Conservation (phyloP, 2,888 invertebrate species). For the Magallana nippona region DNA sequence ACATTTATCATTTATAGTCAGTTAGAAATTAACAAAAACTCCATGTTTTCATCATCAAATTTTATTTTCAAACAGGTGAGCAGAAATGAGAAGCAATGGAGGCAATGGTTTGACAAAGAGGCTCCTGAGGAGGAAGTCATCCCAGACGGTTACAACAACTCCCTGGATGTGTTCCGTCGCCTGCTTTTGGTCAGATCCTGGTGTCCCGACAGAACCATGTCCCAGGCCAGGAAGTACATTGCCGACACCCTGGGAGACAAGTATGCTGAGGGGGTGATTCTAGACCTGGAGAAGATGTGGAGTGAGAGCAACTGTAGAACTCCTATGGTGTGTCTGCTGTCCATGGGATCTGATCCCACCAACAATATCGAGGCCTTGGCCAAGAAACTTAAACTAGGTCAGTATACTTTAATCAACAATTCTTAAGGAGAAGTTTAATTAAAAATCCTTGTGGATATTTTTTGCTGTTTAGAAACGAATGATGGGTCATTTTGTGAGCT, state of each 20-base stretch:
- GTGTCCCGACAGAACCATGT: constrained; percentile 80
- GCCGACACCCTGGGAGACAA: constrained; percentile 78
- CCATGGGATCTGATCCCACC: constrained; percentile 80
- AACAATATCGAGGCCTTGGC: constrained; percentile 78
- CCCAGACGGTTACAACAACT: constrained; percentile 79
- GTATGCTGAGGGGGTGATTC: constrained; percentile 79
- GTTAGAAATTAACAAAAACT: background rate
- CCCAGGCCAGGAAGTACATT: constrained; percentile 79
- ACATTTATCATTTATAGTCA: background rate
- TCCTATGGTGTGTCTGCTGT: constrained; percentile 79
- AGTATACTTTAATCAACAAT: background rate
- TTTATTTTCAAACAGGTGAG: constrained; percentile 63
- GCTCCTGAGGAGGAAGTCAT: constrained; percentile 79
- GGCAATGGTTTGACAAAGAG: constrained; percentile 80
- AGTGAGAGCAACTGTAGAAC: constrained; percentile 76
- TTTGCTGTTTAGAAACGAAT: no score
- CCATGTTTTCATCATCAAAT: background rate
- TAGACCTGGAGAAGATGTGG: constrained; percentile 80
- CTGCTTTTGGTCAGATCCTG: constrained; percentile 79
- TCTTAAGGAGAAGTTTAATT: no score
- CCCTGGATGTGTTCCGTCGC: constrained; percentile 79
- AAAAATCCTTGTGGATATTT: no score
- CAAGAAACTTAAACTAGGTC: constrained; percentile 78
- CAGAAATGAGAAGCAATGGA: constrained; percentile 79
- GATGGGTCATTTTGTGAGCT: no score